phyloP scores from a whole-genome alignment of 2,113 vertebrate species.

The Phasianus colchicus region DNA sequence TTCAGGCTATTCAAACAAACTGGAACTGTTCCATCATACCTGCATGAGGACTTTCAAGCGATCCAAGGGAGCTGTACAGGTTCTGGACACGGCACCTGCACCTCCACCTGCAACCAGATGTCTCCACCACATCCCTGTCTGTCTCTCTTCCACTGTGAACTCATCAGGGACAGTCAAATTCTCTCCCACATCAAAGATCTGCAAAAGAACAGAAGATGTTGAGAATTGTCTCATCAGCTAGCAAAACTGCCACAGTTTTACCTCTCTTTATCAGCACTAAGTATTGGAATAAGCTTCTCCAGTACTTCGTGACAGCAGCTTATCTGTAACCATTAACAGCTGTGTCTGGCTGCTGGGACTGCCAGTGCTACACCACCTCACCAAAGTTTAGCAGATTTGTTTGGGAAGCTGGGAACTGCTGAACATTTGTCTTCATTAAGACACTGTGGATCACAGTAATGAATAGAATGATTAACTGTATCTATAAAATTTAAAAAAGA shows the following conservation, averaged over 20 bases:
- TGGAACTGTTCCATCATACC: constrained; percentile 73
- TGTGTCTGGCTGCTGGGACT: neutral
- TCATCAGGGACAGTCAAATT: constrained; percentile 94
- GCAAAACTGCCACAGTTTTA: neutral
- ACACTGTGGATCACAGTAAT: rapidly evolving
- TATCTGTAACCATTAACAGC: neutral
- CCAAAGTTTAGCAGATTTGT: neutral
- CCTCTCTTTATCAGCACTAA: neutral
- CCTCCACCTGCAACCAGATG: constrained; percentile 95
- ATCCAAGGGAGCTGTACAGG: constrained; percentile 94
- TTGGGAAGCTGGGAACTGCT: neutral
- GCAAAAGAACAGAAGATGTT: neutral
- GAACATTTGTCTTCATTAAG: neutral
- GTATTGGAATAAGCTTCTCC: neutral
- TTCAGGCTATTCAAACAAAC: neutral
- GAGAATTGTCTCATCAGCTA: neutral
- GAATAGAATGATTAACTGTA: constrained; percentile 15
- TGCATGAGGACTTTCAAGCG: constrained; percentile 97
- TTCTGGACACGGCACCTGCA: constrained; percentile 93
- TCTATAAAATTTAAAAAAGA: neutral
- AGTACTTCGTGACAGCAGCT: neutral
- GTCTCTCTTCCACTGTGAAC: constrained; percentile 94
- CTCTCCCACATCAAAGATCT: constrained; percentile 98
- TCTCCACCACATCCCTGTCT: constrained; percentile 96
- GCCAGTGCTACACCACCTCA: neutral